These are phyloP conservation scores for Helobdella robusta DNA, from an alignment of 2,888 invertebrate species.

Conservation along the genomic window DNA sequence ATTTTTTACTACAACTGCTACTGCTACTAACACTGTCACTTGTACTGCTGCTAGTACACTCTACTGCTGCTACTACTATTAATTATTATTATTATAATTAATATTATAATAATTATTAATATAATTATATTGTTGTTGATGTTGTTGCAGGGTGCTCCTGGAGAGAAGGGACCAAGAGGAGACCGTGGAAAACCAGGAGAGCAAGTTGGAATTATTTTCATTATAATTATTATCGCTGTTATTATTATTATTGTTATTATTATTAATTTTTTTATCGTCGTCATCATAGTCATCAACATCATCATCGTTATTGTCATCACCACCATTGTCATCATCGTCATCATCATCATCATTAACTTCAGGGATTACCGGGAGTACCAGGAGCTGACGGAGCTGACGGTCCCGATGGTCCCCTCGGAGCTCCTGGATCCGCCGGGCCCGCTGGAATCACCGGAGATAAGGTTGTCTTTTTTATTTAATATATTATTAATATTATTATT, in stretches of 20 bases:
- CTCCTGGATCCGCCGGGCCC: slow-evolving; percentile 14
- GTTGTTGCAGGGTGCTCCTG: slow-evolving; percentile 23
- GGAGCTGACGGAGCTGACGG: slow-evolving; percentile 21
- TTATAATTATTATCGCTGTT: not conserved
- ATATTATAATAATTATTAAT: too few species aligned
- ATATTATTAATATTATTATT: too few species aligned
- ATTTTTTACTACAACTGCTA: not conserved
- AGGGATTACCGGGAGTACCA: slow-evolving; percentile 4
- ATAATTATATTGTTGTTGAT: too few species aligned
- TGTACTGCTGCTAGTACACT: too few species aligned
- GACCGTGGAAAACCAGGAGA: slow-evolving; percentile 26
- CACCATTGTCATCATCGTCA: too few species aligned
- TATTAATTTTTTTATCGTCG: not conserved
- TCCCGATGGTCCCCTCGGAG: slow-evolving; percentile 12
- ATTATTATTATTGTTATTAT: not conserved
- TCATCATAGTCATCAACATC: not conserved
- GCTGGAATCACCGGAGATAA: slow-evolving; percentile 20
- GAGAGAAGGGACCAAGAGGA: slow-evolving; percentile 27
- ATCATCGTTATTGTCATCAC: too few species aligned
- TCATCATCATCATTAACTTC: too few species aligned
- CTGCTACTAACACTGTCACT: not conserved
- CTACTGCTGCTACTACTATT: too few species aligned
- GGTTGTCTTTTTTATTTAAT: too few species aligned
- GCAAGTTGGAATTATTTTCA: slow-evolving; percentile 2
- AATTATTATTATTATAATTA: too few species aligned